Base-by-base conservation (phyloP, 2,888 invertebrate genomes). In the Osmoderma eremita region DNA sequence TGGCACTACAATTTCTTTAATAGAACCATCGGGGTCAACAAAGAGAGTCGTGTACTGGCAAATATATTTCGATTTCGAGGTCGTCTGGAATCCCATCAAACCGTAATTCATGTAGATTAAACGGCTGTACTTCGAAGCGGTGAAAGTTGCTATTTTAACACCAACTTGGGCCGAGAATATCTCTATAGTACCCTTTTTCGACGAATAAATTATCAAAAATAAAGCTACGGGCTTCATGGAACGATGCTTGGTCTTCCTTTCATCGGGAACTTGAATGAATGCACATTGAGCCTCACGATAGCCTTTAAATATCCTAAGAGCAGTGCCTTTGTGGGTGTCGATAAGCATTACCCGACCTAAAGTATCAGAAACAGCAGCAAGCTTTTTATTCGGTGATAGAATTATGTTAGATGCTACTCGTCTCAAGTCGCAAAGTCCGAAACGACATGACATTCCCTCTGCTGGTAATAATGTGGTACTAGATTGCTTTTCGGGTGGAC, bases 251-350 rank as follows among this genome's bases (percentile, higher is more conserved):
- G 76, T 74, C 45, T 77, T 80, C 67, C 80, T 82, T 69, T 88
- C 88, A 77, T 94, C 93, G 36, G 86, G 85, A 0, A 94, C 92
- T 82, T 94, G 92, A 45, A 98, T 84, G 88, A 97, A 98, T 1
- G 94, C 95, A 79, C 96, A 94, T 79, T 98, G 94, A 0, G 98
- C 97, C 79, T 98, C 95, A 8, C 98, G 86, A 81, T 96, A 98
- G 2, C 98, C 98, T 84, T 98, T 98, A 88, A 97, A 96, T 78
- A 97, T 90, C 61, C 95, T 86, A 41, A 97, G 83, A 20, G 93
- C 89, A 62, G 92, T 86, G 0, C 96, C 95, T 72, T 88, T 88
- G 53, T 86, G 86, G 12, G 93, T 89, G 82, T 98, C 97, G 36
- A 98, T 83, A 13, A 99, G 84, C 48, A 92, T 88, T 0, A 98